Conservation (phyloP, 2,888 invertebrate genomes). For the Latheticus oryzae region DNA sequence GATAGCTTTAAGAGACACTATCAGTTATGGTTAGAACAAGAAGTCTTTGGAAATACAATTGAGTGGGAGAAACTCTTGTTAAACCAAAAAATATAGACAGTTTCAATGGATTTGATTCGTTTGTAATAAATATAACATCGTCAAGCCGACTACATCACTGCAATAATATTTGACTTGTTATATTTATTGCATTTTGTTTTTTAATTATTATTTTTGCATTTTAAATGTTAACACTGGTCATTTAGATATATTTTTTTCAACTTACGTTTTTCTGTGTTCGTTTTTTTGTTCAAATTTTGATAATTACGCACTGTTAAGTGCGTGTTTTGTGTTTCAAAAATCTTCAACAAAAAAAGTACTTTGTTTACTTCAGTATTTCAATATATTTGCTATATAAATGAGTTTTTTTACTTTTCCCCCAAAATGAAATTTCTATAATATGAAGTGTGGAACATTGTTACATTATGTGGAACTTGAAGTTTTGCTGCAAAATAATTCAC, state of each 20-base stretch:
- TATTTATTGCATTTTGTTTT: slow-evolving; percentile 5
- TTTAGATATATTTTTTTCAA: not conserved
- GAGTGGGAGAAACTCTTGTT: slow-evolving; percentile 77
- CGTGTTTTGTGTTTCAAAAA: slow-evolving; percentile 4
- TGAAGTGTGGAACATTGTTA: too few species aligned
- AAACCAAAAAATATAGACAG: slow-evolving; percentile 39
- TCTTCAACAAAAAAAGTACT: slow-evolving; percentile 7
- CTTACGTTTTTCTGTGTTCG: not conserved
- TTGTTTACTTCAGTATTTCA: slow-evolving; percentile 36
- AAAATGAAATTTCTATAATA: too few species aligned
- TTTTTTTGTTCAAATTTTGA: slow-evolving; percentile 2
- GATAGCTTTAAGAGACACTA: slow-evolving; percentile 95
- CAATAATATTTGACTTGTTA: slow-evolving; percentile 16
- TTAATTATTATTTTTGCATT: slow-evolving; percentile 1
- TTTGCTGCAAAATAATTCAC: too few species aligned
- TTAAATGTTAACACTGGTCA: too few species aligned
- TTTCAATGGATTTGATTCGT: slow-evolving; percentile 10
- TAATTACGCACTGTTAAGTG: slow-evolving; percentile 1
- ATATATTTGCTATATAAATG: slow-evolving; percentile 36
- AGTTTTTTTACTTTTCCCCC: not conserved
- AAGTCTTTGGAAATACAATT: slow-evolving; percentile 90
- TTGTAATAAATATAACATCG: slow-evolving; percentile 18
- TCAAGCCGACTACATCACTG: slow-evolving; percentile 14
- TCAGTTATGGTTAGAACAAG: slow-evolving; percentile 94
- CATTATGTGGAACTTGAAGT: too few species aligned